Evolutionary conservation across 1,140 invertebrate genomes (phyloP), one percentile per base, ranked within the genome.

Genomic region (Halesus radiatus): DNA sequence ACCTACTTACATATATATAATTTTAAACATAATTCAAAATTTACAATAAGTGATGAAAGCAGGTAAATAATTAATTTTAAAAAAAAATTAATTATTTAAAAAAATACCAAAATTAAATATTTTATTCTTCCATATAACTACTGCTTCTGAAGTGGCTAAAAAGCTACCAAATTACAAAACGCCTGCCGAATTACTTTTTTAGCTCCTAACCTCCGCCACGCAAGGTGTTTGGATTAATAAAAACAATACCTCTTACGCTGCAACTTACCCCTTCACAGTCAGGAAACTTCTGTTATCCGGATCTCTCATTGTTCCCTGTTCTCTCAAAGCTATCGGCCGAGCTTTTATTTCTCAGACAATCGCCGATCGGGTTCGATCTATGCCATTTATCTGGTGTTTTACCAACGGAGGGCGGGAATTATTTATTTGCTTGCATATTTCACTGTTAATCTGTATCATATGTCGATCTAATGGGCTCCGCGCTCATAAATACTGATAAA

Each of bases 371-470:
- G n/a, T 10, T 16, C 68, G 45, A 72, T 72, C 68, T 45, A 32
- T 18, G 8, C 68, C 68, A 72, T 72, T 72, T 72, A 72, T 72
- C 68, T 72, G 18, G 45, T 18, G 18, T 45, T 72, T 16, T 66
- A 66, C 62, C 62, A 50, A 72, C 68, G n/a, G 68, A 45, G 32
- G 32, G 68, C 68, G 62, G 18, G 68, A 72, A 72, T 50, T 72
- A 72, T 72, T 72, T 72, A 72, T 72, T 72, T 72, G 68, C 18
- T 26, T 52, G 32, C 68, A 72, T 72, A 72, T 72, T 72, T 72
- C 68, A 72, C 29, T 18, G n/a, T 15, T 72, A 45, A 72, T 72
- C 32, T 50, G 37, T 72, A 72, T 72, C 68, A 52, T 52, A 72
- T 45, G 68, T 52, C 68, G 68, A 72, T 72, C 68, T 45, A 72